Conservation (phyloP, 53 echinoderm and acorn worm genomes). For the Zoroaster sp. region DNA sequence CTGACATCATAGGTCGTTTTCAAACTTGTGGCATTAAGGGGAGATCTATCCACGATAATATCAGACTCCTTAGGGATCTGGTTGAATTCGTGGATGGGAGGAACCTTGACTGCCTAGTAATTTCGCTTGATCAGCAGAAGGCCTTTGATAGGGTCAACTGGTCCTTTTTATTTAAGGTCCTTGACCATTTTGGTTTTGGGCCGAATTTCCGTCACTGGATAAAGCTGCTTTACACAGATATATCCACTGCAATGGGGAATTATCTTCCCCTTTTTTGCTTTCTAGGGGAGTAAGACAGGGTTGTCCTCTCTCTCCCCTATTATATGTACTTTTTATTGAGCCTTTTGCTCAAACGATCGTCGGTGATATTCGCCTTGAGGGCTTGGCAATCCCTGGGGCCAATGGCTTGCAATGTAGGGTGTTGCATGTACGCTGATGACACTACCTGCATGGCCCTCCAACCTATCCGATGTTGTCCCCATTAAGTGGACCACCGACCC, state of each 20-base stretch:
- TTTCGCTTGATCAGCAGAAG: constrained; percentile 60
- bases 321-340: constrained; percentile 8
- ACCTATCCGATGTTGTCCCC: neutral
- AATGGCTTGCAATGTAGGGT: neutral
- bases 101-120: neutral
- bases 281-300: constrained; percentile 55
- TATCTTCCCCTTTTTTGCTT: constrained; percentile 15
- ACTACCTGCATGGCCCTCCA: neutral
- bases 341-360: neutral
- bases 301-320: neutral
- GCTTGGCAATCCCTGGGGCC: neutral
- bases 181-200: constrained; percentile 52
- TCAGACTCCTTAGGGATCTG: constrained; percentile 22
- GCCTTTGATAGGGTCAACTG: constrained; percentile 35
- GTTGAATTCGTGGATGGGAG: constrained; percentile 19
- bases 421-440: constrained; percentile 31
- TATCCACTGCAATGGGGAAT: constrained; percentile 38
- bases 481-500: constrained; percentile 22
- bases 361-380: neutral
- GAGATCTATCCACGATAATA: constrained; percentile 14
- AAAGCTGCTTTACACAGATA: constrained; percentile 54
- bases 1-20: neutral
- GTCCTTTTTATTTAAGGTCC: constrained; percentile 14
- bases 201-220: constrained; percentile 48
- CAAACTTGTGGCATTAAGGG: constrained; percentile 41